Percentiles rank a stretch among this genome's conserved stretches.
These are phyloP conservation scores for Brevimyrus niger DNA, from an alignment of 2,113 vertebrate species.

Conservation along the genomic window DNA sequence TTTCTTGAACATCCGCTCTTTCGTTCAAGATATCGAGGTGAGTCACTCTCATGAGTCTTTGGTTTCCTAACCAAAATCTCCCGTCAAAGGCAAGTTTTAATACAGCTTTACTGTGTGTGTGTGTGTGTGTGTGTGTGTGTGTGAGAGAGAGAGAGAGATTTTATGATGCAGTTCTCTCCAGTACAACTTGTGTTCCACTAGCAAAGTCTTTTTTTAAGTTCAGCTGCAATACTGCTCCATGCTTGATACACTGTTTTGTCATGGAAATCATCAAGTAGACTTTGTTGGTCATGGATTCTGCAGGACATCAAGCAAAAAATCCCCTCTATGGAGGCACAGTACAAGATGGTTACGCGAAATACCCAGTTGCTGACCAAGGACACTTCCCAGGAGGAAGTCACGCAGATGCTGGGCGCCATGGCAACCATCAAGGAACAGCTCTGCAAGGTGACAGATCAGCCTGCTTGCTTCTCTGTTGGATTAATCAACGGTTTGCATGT, in stretches of 20 bases:
- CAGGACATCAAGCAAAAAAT: slow-evolving; percentile 86
- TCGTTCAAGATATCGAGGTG: slow-evolving; percentile 88
- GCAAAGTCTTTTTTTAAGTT: background rate
- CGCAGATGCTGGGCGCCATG: slow-evolving; percentile 73
- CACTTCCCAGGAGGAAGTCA: slow-evolving; percentile 73
- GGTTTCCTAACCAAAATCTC: background rate
- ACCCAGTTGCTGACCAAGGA: slow-evolving; percentile 85
- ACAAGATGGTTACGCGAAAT: slow-evolving; percentile 73
- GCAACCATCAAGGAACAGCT: slow-evolving; percentile 79
- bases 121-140: background rate
- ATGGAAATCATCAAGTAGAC: background rate
- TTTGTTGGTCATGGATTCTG: slow-evolving; percentile 11
- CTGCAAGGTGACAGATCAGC: slow-evolving; percentile 62
- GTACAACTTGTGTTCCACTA: background rate
- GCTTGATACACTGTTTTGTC: background rate
- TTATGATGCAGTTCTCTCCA: background rate
- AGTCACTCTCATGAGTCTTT: background rate
- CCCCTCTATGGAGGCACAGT: slow-evolving; percentile 82
- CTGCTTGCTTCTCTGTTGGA: background rate
- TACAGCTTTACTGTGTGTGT: background rate
- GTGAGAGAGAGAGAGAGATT: background rate
- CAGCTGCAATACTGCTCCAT: background rate
- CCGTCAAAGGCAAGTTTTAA: background rate
- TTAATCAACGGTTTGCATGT: background rate
- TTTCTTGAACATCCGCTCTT: slow-evolving; percentile 77